Conservation (phyloP, 1,140 invertebrate genomes). For the Drosophila lini region DNA sequence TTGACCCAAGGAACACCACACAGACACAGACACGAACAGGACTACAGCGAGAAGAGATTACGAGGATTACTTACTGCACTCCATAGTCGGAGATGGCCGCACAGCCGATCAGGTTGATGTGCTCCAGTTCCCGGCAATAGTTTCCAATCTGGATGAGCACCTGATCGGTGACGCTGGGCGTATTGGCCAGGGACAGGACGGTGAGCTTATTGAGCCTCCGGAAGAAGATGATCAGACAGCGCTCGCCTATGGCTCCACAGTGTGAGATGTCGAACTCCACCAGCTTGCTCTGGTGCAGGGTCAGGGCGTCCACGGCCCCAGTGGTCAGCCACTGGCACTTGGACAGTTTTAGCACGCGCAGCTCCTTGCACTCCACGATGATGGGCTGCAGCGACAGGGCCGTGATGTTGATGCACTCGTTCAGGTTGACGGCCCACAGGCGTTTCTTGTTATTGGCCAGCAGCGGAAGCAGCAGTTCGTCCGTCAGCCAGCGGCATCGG, state of each 20-base stretch:
- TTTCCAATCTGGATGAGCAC: slow-evolving; percentile 86
- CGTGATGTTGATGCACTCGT: slow-evolving; percentile 86
- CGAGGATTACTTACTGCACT: slow-evolving; percentile 84
- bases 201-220: slow-evolving; percentile 85
- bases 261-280: slow-evolving; percentile 86
- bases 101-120: slow-evolving; percentile 86
- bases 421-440: slow-evolving; percentile 85
- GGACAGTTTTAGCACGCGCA: slow-evolving; percentile 85
- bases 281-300: slow-evolving; percentile 85
- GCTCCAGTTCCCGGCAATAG: slow-evolving; percentile 85
- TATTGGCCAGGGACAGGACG: slow-evolving; percentile 85
- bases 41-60: slow-evolving; percentile 19
- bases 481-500: slow-evolving; percentile 84
- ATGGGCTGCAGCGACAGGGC: slow-evolving; percentile 86
- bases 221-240: slow-evolving; percentile 86
- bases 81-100: slow-evolving; percentile 86
- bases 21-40: slow-evolving; percentile 21
- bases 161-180: slow-evolving; percentile 86
- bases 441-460: slow-evolving; percentile 84
- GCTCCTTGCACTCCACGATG: slow-evolving; percentile 85
- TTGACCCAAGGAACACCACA: slow-evolving; percentile 37
- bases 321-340: slow-evolving; percentile 86
- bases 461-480: slow-evolving; percentile 85
- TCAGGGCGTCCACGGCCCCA: slow-evolving; percentile 86
- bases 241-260: slow-evolving; percentile 85